Base-by-base conservation (phyloP, 2,888 invertebrate genomes). In the Chalcosyrphus nemorum region DNA sequence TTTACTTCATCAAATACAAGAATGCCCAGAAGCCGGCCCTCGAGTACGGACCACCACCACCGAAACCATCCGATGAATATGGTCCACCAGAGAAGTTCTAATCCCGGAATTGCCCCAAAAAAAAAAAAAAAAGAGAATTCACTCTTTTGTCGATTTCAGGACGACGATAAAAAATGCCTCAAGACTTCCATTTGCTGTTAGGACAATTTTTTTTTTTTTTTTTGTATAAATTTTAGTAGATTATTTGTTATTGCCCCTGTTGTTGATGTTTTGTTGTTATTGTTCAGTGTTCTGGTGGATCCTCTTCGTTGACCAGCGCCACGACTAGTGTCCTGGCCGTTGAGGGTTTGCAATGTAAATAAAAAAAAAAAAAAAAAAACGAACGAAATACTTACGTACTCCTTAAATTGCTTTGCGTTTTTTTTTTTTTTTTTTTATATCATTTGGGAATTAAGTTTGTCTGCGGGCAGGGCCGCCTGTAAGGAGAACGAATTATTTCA, bases 1-100 rank as follows among this genome's bases (percentile, higher is more conserved):
- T 97, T 66, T 97, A 96, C 93, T 97, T 97, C 93, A 97, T 97
- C 93, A 95, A 96, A 92, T 97, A 97, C 87, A 91, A 91, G 86
- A 90, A 89, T 77, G 90, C 89, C 54, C 88, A 87, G 15, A 90
- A 90, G 70, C 91, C 91, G 17, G 88, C 89, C 6, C 88, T 88
- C 56, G 89, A 90, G 68, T 91, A 91, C 27, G 91, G 91, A 1
- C 90, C 91, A 38, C 87, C 88, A 38, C 89, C 90, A 68, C 57
- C 86, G 43, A 70, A 88, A 5, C 89, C 86, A 21, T 78, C 88
- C 2, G 84, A 80, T n/a, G 87, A 89, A 72, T 90, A 89, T 68
- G 89, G 88, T 75, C 90, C 87, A 74, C 91, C 88, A 11, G 90
- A 91, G 81, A 89, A 89, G 81, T 90, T 90, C 86, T 90, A 89